Conservation (phyloP, 2,797 vertebrate genomes). For the Tamandua tetradactyla region DNA sequence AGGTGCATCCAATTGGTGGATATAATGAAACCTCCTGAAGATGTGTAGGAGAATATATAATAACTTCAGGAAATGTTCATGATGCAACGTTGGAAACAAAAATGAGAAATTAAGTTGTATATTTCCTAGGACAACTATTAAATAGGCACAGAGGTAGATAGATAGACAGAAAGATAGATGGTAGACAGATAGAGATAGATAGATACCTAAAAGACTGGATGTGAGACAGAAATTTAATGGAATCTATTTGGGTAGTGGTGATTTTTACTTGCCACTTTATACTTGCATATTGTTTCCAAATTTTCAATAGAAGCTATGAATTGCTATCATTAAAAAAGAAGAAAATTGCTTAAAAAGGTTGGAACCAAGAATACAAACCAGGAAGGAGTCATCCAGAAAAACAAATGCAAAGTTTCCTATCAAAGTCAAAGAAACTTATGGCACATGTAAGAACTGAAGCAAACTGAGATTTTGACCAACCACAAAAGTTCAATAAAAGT, state of each 20-base stretch:
- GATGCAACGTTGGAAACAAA: neutral
- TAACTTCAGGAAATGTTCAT: neutral
- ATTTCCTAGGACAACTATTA: neutral
- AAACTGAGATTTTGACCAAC: neutral
- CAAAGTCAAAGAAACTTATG: neutral
- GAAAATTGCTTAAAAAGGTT: neutral
- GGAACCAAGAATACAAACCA: neutral
- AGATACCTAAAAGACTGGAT: neutral
- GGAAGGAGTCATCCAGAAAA: neutral
- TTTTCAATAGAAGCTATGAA: neutral
- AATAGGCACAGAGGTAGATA: too few species aligned
- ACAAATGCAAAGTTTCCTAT: neutral
- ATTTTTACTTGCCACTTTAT: neutral
- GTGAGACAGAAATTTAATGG: neutral
- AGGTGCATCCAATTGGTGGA: neutral
- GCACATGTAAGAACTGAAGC: neutral
- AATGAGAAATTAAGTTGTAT: neutral
- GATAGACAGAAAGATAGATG: too few species aligned
- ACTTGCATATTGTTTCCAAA: neutral
- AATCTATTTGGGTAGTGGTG: neutral
- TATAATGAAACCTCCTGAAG: neutral
- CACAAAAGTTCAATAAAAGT: neutral
- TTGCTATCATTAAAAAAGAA: neutral
- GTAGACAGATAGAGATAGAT: too few species aligned
- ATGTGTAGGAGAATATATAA: neutral